Percentiles rank a stretch among this genome's conserved stretches.
Evolutionary conservation across 2,113 vertebrate genomes (phyloP).

Genomic region (Cebidichthys violaceus): DNA sequence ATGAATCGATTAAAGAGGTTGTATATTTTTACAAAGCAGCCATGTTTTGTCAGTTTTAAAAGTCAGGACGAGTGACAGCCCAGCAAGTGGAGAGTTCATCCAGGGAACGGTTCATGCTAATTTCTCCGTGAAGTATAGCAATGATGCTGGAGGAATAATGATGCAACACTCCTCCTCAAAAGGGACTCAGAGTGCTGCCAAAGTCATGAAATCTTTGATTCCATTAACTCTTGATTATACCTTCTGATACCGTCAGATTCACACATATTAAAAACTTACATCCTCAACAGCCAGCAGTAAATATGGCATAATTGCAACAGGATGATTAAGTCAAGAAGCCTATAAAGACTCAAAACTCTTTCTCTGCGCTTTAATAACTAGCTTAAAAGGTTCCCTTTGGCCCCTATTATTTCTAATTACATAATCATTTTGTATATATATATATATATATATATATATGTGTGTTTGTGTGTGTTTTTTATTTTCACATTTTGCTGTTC

Average conservation of each 20-base stretch:
- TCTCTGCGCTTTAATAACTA: not conserved
- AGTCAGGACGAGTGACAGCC: not conserved
- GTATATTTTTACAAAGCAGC: not conserved
- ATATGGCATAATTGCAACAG: not conserved
- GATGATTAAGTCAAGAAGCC: not conserved
- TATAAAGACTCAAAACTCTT: not conserved
- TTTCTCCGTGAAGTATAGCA: not conserved
- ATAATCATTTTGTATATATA: not conserved
- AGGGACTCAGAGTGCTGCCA: constrained; percentile 3
- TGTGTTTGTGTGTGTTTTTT: not conserved
- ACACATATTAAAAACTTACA: not conserved
- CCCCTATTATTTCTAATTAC: not conserved
- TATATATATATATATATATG: not conserved
- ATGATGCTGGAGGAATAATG: constrained; percentile 6
- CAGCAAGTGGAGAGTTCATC: constrained; percentile 3
- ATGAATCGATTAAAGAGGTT: not conserved
- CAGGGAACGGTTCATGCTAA: not conserved
- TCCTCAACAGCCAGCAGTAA: not conserved
- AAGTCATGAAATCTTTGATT: constrained; percentile 24
- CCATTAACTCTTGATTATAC: constrained; percentile 15
- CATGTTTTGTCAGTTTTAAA: constrained; percentile 7
- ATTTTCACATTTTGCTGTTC: not conserved
- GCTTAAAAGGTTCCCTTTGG: not conserved
- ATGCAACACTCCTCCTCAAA: not conserved
- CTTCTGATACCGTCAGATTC: not conserved